These are phyloP conservation scores for Rhincodon typus DNA, from an alignment of 2,797 vertebrate species.

Conservation along the genomic window DNA sequence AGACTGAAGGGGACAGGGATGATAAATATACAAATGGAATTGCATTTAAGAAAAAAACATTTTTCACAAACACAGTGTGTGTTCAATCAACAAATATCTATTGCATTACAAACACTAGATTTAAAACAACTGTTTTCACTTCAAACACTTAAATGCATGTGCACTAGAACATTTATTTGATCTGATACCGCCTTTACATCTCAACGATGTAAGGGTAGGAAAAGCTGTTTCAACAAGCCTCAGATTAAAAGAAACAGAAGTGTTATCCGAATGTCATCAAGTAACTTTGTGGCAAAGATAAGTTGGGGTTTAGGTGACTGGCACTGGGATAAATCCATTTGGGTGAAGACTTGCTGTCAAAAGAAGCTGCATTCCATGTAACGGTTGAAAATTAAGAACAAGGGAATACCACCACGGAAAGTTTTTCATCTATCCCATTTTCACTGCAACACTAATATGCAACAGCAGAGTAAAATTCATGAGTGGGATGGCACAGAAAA, in stretches of 20 bases:
- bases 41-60: not conserved
- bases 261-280: not conserved
- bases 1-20: not conserved
- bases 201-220: not conserved
- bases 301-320: too few relatives aligned
- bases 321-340: not conserved
- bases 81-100: not conserved
- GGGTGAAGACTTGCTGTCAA: not conserved
- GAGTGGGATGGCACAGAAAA: not conserved
- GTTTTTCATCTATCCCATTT: not conserved
- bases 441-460: conserved; percentile 17
- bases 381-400: conserved; percentile 1
- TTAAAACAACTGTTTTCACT: not conserved
- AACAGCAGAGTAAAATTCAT: conserved; percentile 22
- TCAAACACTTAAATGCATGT: conserved; percentile 26
- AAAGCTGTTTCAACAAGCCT: not conserved
- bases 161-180: conserved; percentile 25
- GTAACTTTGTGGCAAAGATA: not conserved
- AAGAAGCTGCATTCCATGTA: conserved; percentile 6
- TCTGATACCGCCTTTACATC: not conserved
- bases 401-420: not conserved
- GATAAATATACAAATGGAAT: conserved; percentile 28
- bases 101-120: conserved; percentile 15
- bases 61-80: not conserved
- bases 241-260: not conserved